Conservation (phyloP, 2,113 vertebrate genomes). For the Aptenodytes forsteri region DNA sequence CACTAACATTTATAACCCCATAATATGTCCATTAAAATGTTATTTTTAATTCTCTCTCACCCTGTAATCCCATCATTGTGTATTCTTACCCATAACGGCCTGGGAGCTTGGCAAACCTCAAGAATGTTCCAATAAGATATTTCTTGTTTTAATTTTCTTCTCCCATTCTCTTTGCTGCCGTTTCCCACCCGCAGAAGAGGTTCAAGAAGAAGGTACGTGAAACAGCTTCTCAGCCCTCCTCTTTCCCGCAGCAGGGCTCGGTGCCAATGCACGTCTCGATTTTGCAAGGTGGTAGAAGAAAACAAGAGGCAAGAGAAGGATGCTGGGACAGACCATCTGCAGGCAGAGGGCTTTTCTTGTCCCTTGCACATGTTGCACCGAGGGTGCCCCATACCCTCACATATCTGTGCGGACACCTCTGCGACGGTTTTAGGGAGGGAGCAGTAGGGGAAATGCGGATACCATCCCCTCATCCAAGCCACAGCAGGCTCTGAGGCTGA, state of each 20-base stretch:
- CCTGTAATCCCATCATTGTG: background rate
- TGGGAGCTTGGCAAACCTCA: background rate
- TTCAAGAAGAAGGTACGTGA: constrained; percentile 85
- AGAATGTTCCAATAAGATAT: background rate
- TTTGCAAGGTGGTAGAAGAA: constrained; percentile 9
- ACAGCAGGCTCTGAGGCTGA: background rate
- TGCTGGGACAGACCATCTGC: background rate
- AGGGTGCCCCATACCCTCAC: background rate
- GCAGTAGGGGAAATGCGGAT: background rate
- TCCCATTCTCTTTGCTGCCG: background rate
- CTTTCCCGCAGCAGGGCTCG: background rate
- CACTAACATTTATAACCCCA: constrained; percentile 24
- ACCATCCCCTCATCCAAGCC: background rate
- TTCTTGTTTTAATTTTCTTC: constrained; percentile 45
- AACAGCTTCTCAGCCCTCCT: constrained; percentile 23
- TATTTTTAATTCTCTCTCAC: constrained; percentile 12
- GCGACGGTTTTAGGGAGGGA: background rate
- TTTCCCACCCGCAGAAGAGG: constrained; percentile 65
- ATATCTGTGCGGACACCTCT: background rate
- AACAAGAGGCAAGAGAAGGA: background rate
- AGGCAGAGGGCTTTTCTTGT: background rate
- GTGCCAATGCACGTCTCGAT: accelerated
- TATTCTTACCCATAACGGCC: background rate
- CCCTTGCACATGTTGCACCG: background rate
- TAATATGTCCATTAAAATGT: background rate